Conservation (phyloP, 2,888 invertebrate genomes). For the Cheilosia soror region DNA sequence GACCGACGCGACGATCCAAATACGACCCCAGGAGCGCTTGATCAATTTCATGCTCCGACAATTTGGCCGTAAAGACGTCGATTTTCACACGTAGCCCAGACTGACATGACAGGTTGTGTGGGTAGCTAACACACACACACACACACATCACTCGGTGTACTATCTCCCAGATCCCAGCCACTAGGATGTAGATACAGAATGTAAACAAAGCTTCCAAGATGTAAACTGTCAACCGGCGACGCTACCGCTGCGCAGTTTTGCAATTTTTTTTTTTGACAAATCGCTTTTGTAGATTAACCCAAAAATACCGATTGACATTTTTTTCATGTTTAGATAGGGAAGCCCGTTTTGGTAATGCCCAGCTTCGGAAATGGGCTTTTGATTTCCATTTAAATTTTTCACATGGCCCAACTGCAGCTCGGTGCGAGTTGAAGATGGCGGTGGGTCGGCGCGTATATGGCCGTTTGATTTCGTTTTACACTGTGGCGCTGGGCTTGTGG, state of each 20-base stretch:
- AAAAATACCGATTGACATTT: conserved; percentile 41
- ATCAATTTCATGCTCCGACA: conserved; percentile 60
- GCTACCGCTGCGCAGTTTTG: conserved; percentile 38
- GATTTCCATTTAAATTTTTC: conserved; percentile 51
- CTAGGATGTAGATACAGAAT: conserved; percentile 36
- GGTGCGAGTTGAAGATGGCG: conserved; percentile 17
- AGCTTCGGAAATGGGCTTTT: conserved; percentile 55
- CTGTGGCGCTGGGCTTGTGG: conserved; percentile 26
- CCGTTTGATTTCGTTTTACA: conserved; percentile 9
- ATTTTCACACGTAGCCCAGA: conserved; percentile 64
- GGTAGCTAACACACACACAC: conserved; percentile 42
- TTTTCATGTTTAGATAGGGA: conserved; percentile 19
- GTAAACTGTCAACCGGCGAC: conserved; percentile 50
- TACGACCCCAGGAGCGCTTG: conserved; percentile 48
- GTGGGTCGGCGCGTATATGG: conserved; percentile 1
- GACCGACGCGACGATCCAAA: conserved; percentile 39
- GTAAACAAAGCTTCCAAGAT: conserved; percentile 52
- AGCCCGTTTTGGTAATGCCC: conserved; percentile 46
- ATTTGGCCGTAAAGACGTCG: conserved; percentile 51
- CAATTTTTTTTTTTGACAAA: conserved; percentile 63
- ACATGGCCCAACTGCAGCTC: conserved; percentile 31
- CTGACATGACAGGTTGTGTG: conserved; percentile 40
- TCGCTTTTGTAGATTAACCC: conserved; percentile 49
- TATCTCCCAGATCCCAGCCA: conserved; percentile 4
- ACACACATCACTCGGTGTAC: conserved; percentile 29